Evolutionary conservation across 2,888 invertebrate species (phyloP), one percentile per base, ranked within the genome.

Genomic region (Euphydryas editha): DNA sequence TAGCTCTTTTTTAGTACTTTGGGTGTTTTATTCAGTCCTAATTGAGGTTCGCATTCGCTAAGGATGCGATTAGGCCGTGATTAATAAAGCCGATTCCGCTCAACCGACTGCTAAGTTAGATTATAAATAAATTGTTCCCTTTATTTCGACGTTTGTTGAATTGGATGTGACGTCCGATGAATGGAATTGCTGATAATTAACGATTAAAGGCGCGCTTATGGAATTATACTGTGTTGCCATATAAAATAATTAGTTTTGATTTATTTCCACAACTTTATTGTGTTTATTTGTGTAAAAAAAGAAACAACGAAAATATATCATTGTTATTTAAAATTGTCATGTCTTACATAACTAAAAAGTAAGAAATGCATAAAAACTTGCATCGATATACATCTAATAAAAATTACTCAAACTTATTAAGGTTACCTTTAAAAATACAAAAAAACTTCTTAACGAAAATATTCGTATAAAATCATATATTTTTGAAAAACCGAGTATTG

Each of bases 31-130:
- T 87, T 82, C 83, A 83, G 75, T 81, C 82, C 84, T 90, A 90
- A 92, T 92, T 92, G 90, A 86, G 90, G 89, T 82, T 71, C 82
- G 73, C 74, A 89, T 91, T 90, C 87, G 87, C 85, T 88, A 90
- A 90, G 88, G 88, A 89, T 89, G 86, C 91, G 88, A 92, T 92
- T 90, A 89, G 82, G 78, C 70, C 75, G 79, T 90, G 90, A 92
- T 91, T 90, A 88, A 90, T 90, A 85, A 77, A 78, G 75, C 72
- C 76, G 79, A 76, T 78, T 76, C n/a, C 75, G 78, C 77, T 79
- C 76, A 72, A 77, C 76, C 75, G 79, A 71, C 78, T 76, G 73
- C 77, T 79, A 76, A 76, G 74, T 76, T 75, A 74, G 78, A 72
- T 78, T 75, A 76, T 74, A 73, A 74, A 76, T 76, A 78, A 79